These are phyloP conservation scores for Phrynocephalus versicolor DNA, from an alignment of 2,113 vertebrate genomes.

Conservation along the genomic window DNA sequence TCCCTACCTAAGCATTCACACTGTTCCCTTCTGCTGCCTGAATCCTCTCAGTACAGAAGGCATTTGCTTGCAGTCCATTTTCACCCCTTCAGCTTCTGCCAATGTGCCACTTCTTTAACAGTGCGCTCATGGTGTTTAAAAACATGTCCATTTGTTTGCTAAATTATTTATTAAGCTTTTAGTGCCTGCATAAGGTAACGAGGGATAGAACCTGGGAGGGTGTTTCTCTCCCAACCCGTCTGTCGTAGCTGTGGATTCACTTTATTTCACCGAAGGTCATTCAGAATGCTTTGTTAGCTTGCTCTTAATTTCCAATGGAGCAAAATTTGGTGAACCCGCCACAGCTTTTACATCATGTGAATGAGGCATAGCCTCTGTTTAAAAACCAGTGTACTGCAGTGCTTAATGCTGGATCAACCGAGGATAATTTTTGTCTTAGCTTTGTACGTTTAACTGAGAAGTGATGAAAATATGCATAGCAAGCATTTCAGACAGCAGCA, in stretches of 20 bases:
- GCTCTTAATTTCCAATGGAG: conserved; percentile 18
- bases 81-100: conserved; percentile 3
- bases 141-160: conserved; percentile 65
- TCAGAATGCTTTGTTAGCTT: conserved; percentile 41
- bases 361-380: not conserved
- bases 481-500: not conserved
- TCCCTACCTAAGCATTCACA: not conserved
- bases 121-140: conserved; percentile 44
- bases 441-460: conserved; percentile 3
- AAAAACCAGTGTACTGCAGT: not conserved
- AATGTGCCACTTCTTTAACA: not conserved
- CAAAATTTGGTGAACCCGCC: conserved; percentile 7
- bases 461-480: not conserved
- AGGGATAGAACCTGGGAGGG: conserved; percentile 27
- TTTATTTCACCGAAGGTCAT: conserved; percentile 44
- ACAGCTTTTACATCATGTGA: not conserved
- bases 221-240: conserved; percentile 13
- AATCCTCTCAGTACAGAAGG: conserved; percentile 1
- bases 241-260: not conserved
- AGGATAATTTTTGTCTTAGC: not conserved
- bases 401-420: rapidly evolving
- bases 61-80: conserved; percentile 14
- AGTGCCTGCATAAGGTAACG: conserved; percentile 53
- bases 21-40: not conserved
- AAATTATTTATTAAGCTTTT: conserved; percentile 75